Evolutionary conservation across 2,113 vertebrate genomes (phyloP).

Genomic region (Eidolon helvum): DNA sequence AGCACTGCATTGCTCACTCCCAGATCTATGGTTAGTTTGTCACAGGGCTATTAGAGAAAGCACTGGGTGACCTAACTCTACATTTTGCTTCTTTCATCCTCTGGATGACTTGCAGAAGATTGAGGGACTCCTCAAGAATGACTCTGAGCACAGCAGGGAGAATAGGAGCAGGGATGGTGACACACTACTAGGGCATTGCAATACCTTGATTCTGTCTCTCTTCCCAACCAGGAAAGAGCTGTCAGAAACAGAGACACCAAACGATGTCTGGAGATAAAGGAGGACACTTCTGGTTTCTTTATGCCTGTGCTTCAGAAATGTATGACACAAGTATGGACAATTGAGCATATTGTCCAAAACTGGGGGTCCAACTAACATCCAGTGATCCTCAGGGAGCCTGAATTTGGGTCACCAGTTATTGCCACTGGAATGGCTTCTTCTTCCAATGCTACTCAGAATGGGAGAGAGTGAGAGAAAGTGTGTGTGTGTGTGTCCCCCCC

Average conservation of each 20-base stretch:
- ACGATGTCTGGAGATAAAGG: constrained; percentile 64
- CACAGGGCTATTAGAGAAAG: neutral
- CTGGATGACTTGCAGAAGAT: neutral
- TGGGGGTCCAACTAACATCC: neutral
- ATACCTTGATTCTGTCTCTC: neutral
- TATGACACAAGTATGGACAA: constrained; percentile 58
- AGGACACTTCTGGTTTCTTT: neutral
- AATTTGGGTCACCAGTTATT: neutral
- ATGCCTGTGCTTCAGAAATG: constrained; percentile 43
- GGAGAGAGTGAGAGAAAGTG: neutral
- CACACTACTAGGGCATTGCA: neutral
- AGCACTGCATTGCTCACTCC: neutral
- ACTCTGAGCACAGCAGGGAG: neutral
- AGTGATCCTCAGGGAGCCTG: neutral
- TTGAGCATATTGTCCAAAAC: constrained; percentile 23
- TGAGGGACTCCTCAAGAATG: neutral
- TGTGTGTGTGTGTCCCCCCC: neutral
- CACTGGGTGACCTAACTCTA: neutral
- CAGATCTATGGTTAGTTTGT: neutral
- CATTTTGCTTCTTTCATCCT: neutral
- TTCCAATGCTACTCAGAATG: neutral
- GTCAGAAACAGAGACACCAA: constrained; percentile 57
- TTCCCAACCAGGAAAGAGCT: constrained; percentile 41
- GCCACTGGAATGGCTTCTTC: neutral
- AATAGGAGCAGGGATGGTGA: neutral